Evolutionary conservation across 2,113 vertebrate species (phyloP).

Genomic region (Recurvirostra avosetta): DNA sequence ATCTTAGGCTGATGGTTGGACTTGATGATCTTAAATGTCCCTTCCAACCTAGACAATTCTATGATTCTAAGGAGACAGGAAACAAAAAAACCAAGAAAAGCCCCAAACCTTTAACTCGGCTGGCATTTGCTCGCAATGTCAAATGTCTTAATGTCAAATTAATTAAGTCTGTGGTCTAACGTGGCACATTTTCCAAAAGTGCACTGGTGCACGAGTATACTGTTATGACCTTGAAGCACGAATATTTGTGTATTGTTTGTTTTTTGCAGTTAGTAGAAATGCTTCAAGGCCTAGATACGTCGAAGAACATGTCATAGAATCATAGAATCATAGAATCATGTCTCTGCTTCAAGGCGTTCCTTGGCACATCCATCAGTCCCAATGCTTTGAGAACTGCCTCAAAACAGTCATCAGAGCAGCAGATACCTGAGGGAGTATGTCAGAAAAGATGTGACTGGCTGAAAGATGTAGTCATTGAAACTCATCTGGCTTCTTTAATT

Average conservation of each 20-base stretch:
- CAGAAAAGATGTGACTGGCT: neutral
- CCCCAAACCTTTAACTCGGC: neutral
- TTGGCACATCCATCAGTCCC: neutral
- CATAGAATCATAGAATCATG: too few relatives aligned
- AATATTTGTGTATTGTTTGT: neutral
- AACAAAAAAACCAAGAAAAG: neutral
- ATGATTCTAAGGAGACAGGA: neutral
- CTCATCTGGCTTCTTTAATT: neutral
- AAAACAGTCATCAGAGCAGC: neutral
- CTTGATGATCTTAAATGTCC: too few relatives aligned
- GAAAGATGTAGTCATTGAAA: neutral
- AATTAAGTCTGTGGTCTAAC: neutral
- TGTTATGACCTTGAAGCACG: neutral
- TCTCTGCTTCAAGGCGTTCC: neutral
- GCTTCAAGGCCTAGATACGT: neutral
- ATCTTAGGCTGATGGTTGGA: neutral
- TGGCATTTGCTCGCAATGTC: neutral
- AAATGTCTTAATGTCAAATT: neutral
- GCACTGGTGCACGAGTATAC: fast-evolving
- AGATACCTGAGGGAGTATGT: neutral
- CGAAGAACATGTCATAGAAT: neutral
- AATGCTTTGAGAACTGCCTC: neutral
- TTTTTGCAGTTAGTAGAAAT: neutral
- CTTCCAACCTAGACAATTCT: too few relatives aligned
- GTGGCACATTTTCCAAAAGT: neutral